phyloP scores from a whole-genome alignment of 2,797 vertebrate genomes.

The Oophaga sylvatica region DNA sequence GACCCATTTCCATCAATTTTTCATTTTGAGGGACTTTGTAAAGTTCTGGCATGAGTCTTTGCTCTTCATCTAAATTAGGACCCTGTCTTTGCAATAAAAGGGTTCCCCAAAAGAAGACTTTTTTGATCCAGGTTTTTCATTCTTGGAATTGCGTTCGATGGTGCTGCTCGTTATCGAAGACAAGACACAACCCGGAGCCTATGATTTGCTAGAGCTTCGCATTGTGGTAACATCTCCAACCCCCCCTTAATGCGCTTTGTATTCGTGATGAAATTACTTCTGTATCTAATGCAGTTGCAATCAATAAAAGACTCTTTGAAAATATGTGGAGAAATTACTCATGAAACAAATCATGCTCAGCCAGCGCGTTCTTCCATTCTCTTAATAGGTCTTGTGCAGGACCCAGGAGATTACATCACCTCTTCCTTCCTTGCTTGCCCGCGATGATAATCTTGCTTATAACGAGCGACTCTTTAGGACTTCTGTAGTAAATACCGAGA shows the following conservation, averaged over 20 bases:
- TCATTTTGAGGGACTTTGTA: too few relatives aligned
- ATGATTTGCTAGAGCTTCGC: not conserved
- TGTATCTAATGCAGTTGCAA: slow-evolving; percentile 61
- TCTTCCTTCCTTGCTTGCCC: not conserved
- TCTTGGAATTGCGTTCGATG: not conserved
- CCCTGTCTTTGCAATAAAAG: too few relatives aligned
- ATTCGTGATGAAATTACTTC: slow-evolving; percentile 59
- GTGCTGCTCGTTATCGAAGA: not conserved
- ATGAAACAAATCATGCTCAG: slow-evolving; percentile 55
- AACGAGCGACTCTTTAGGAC: slow-evolving; percentile 15
- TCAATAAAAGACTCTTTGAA: slow-evolving; percentile 62
- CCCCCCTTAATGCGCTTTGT: slow-evolving; percentile 53
- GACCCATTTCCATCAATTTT: too few relatives aligned
- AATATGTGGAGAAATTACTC: slow-evolving; percentile 56
- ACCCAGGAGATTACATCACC: slow-evolving; percentile 43
- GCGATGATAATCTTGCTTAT: not conserved
- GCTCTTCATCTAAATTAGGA: too few relatives aligned
- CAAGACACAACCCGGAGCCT: not conserved
- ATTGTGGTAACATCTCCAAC: slow-evolving; percentile 48
- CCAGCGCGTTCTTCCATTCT: slow-evolving; percentile 54
- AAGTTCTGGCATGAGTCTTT: too few relatives aligned
- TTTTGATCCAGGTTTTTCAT: not conserved
- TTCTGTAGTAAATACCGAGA: not conserved
- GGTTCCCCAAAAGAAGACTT: not conserved
- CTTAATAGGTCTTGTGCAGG: slow-evolving; percentile 49